A percentile compares a stretch with the other conserved stretches of the same genome.
These are phyloP conservation scores for Drosophila recens DNA, from an alignment of 2,888 invertebrate species.

Conservation along the genomic window DNA sequence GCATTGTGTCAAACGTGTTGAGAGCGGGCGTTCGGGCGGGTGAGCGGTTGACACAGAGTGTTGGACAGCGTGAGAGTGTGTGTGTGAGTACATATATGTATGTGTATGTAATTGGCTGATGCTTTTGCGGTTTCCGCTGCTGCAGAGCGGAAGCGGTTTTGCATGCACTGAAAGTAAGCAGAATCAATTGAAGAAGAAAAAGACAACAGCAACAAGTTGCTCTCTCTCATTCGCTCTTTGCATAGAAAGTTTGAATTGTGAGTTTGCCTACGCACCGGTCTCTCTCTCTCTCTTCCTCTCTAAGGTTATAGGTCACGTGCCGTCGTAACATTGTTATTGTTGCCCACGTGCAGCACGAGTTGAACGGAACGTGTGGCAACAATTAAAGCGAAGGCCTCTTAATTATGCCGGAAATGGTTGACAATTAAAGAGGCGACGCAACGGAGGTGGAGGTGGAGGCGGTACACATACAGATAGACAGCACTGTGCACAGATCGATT, in stretches of 20 bases:
- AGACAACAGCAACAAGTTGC: conserved; percentile 55
- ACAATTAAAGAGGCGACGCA: conserved; percentile 38
- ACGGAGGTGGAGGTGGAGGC: not conserved
- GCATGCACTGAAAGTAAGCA: conserved; percentile 26
- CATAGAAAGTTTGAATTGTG: conserved; percentile 29
- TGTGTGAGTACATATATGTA: too few relatives aligned
- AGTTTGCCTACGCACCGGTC: conserved; percentile 43
- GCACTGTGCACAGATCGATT: conserved; percentile 42
- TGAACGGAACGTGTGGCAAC: conserved; percentile 70
- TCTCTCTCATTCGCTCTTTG: not conserved
- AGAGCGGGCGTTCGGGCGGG: conserved; percentile 9
- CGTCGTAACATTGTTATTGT: conserved; percentile 47
- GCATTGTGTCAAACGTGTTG: conserved; percentile 37
- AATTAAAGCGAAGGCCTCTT: conserved; percentile 67
- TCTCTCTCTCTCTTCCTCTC: too few relatives aligned
- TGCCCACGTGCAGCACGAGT: conserved; percentile 61
- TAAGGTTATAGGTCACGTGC: conserved; percentile 63
- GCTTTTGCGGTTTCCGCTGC: conserved; percentile 60
- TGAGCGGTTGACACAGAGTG: conserved; percentile 15
- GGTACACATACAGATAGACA: not conserved
- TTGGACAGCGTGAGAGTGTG: conserved; percentile 23
- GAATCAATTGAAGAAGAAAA: not conserved
- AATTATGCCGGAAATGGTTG: conserved; percentile 71
- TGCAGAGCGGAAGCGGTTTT: conserved; percentile 59
- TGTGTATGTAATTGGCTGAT: conserved; percentile 41